A percentile compares a stretch with the other conserved stretches of the same genome.
Evolutionary conservation across 1,140 invertebrate genomes (phyloP).

Genomic region (Babylonia areolata): DNA sequence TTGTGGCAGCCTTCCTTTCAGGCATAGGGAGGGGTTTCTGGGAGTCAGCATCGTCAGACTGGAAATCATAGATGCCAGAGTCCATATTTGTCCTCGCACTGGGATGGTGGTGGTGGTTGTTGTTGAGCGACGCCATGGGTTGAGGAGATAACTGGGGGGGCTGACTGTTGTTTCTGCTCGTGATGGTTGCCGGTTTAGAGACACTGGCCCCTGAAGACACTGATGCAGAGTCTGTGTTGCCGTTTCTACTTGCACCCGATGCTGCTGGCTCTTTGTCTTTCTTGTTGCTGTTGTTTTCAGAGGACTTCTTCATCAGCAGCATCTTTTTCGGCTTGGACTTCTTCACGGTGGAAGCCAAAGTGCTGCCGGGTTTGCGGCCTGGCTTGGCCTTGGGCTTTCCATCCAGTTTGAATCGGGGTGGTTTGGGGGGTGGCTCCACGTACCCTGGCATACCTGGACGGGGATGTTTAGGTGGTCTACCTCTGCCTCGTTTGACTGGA

Average conservation of each 20-base stretch:
- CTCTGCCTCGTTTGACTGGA: constrained; percentile 46
- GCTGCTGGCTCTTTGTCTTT: constrained; percentile 16
- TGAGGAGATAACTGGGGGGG: constrained; percentile 13
- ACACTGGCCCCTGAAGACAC: not conserved
- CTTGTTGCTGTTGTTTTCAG: constrained; percentile 9
- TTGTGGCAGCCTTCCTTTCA: not conserved
- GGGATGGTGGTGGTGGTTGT: not conserved
- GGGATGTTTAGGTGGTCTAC: constrained; percentile 49
- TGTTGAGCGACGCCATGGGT: not conserved
- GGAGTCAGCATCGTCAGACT: constrained; percentile 33
- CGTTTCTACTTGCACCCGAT: not conserved
- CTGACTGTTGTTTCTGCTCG: constrained; percentile 16
- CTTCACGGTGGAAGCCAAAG: constrained; percentile 9
- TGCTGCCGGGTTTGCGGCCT: constrained; percentile 29
- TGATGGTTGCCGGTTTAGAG: not conserved
- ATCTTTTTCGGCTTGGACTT: constrained; percentile 9
- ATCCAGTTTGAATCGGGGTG: constrained; percentile 28
- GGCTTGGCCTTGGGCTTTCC: constrained; percentile 23
- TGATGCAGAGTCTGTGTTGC: not conserved
- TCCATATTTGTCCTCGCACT: constrained; percentile 1
- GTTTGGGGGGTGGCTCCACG: constrained; percentile 31
- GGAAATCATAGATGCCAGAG: constrained; percentile 34
- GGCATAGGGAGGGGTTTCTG: constrained; percentile 18
- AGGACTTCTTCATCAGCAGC: constrained; percentile 7
- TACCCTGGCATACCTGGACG: constrained; percentile 38